Evolutionary conservation across 2,888 invertebrate genomes (phyloP).

Genomic region (Pyrrhosoma nymphula): DNA sequence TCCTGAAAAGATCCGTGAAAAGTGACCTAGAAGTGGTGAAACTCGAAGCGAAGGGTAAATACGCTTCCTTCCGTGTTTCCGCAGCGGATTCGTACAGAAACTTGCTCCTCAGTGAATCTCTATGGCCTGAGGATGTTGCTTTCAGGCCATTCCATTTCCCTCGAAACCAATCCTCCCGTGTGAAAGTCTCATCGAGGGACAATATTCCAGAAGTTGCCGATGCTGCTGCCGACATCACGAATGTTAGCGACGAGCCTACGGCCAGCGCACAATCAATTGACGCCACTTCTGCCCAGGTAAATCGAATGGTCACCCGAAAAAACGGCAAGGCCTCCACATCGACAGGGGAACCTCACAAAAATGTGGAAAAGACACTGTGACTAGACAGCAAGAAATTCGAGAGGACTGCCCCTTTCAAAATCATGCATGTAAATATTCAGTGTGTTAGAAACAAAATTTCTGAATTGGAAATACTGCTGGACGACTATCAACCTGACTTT

Average conservation of each 20-base stretch:
- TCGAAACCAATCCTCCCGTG: background rate
- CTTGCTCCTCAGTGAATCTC: slow-evolving; percentile 14
- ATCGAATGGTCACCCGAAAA: background rate
- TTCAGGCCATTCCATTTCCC: background rate
- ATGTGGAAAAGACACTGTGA: too few relatives aligned
- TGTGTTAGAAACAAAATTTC: too few relatives aligned
- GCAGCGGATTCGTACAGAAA: background rate
- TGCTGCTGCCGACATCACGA: background rate
- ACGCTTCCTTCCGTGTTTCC: slow-evolving; percentile 4
- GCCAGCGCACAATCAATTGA: background rate
- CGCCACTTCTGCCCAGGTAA: too few relatives aligned
- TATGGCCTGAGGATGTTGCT: background rate
- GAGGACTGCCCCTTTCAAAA: too few relatives aligned
- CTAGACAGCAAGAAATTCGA: too few relatives aligned
- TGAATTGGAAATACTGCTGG: too few relatives aligned
- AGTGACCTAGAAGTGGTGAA: slow-evolving; percentile 8
- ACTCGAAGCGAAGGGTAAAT: background rate
- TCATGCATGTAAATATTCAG: too few relatives aligned
- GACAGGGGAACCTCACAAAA: too few relatives aligned
- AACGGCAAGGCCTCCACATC: too few relatives aligned
- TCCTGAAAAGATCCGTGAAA: background rate
- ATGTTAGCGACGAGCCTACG: too few relatives aligned
- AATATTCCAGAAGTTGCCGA: background rate
- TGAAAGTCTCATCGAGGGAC: background rate
- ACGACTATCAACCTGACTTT: too few relatives aligned